Evolutionary conservation across 2,888 invertebrate species (phyloP), one percentile per base, ranked within the genome.

Genomic region (Lysandra bellargus): DNA sequence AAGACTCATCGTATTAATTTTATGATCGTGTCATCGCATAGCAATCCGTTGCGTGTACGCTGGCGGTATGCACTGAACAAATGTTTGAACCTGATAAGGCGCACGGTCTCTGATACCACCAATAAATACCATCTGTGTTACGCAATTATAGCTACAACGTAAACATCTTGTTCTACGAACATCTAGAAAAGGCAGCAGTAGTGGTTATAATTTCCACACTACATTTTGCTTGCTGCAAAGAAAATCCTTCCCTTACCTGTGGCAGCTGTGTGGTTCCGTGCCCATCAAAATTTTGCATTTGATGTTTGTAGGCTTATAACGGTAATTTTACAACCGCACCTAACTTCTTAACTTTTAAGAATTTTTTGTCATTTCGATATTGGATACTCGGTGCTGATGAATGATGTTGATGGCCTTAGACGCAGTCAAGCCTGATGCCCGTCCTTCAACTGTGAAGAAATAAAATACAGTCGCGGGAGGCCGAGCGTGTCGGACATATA

Each of bases 391-490:
- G 30, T 69, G 33, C 23, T 14, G 37, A 69, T 69, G 33, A 37
- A 37, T 14, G 37, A 69, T 69, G 69, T 17, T 69, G 33, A 14
- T 69, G 69, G 17, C 69, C 69, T 69, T 74, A 74, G 17, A 74
- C 74, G 74, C 74, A 44, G 40, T 49, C 76, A 76, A 57, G 76
- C 76, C 53, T 76, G 76, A 57, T 30, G 76, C 33, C 53, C 53
- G 76, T 44, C 74, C 74, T 74, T 74, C 74, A 74, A 74, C 40
- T 44, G 44, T 9, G 40, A 69, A 74, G 40, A 44, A 44, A 74
- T 40, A 74, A 40, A 44, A 44, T 23, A 44, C n/a, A 44, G 40
- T 44, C 44, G 44, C 40, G 44, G 44, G 14, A 74, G 44, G 44
- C 74, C n/a, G 74, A 74, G 40, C 74, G 74, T 44, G 74, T 44